Conservation (phyloP, 2,888 invertebrate species). For the Oscheius sp. region DNA sequence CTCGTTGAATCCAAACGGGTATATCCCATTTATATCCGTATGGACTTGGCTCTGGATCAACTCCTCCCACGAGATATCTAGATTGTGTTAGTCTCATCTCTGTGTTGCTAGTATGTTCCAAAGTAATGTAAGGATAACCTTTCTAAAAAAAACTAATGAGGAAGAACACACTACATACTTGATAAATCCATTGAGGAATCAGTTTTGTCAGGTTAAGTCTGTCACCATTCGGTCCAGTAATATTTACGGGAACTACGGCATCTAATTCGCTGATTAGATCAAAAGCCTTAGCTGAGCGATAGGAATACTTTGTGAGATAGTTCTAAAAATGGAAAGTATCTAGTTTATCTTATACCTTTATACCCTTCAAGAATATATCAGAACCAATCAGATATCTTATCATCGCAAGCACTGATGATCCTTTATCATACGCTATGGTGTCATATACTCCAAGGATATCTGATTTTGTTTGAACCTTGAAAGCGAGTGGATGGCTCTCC, state of each 20-base stretch:
- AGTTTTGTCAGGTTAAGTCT: conserved; percentile 3
- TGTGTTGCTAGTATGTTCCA: not conserved
- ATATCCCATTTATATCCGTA: conserved; percentile 14
- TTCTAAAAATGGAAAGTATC: not conserved
- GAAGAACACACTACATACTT: too few species aligned
- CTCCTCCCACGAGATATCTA: not conserved
- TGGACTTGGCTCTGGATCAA: not conserved
- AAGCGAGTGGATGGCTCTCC: conserved; percentile 82
- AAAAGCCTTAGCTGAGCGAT: too few species aligned
- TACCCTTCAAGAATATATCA: not conserved
- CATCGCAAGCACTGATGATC: not conserved
- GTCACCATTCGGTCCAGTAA: not conserved
- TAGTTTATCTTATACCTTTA: not conserved
- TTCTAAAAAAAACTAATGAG: not conserved
- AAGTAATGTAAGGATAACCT: not conserved
- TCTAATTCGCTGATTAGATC: conserved; percentile 1
- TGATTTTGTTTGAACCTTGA: conserved; percentile 76
- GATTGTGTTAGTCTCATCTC: not conserved
- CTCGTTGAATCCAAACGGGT: not conserved
- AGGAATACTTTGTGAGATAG: not conserved
- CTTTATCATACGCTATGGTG: not conserved
- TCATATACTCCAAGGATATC: not conserved
- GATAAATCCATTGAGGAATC: too few species aligned
- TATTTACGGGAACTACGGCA: not conserved
- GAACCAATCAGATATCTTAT: not conserved